Evolutionary conservation across 2,888 invertebrate genomes (phyloP).

Genomic region (Petrolisthes cinctipes): DNA sequence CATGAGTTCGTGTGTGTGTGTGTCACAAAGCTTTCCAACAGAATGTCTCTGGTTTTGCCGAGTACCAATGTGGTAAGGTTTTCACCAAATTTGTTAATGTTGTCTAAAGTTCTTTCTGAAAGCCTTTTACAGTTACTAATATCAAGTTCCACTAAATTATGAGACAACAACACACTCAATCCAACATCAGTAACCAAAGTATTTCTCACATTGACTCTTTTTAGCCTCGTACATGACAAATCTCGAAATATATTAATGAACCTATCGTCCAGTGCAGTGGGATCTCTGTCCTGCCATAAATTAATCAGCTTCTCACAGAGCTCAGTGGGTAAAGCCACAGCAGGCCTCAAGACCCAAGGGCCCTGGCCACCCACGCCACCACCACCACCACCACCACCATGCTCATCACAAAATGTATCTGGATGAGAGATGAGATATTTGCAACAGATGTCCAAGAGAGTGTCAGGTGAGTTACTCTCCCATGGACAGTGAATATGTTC

Average conservation of each 20-base stretch:
- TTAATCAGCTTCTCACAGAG: conserved; percentile 59
- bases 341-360: conserved; percentile 51
- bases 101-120: conserved; percentile 56
- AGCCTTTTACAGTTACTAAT: conserved; percentile 60
- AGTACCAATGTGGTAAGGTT: conserved; percentile 53
- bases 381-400: conserved; percentile 29
- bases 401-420: conserved; percentile 52
- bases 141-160: conserved; percentile 59
- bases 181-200: conserved; percentile 58
- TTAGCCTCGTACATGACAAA: conserved; percentile 47
- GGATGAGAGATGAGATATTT: conserved; percentile 55
- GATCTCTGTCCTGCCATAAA: conserved; percentile 57
- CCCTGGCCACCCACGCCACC: background rate
- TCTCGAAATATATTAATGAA: conserved; percentile 61
- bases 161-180: conserved; percentile 55
- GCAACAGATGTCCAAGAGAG: conserved; percentile 51
- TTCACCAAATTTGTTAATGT: conserved; percentile 55
- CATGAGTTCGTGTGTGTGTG: conserved; percentile 31
- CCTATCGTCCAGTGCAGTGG: conserved; percentile 49
- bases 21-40: conserved; percentile 34
- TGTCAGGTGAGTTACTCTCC: conserved; percentile 59
- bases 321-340: conserved; percentile 54
- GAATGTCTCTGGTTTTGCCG: conserved; percentile 57
- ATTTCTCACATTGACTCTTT: conserved; percentile 51
- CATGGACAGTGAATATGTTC: conserved; percentile 45